A percentile compares a stretch with the other conserved stretches of the same genome.
Evolutionary conservation across 1,140 invertebrate species (phyloP).

Genomic region (Melanaphis sacchari): DNA sequence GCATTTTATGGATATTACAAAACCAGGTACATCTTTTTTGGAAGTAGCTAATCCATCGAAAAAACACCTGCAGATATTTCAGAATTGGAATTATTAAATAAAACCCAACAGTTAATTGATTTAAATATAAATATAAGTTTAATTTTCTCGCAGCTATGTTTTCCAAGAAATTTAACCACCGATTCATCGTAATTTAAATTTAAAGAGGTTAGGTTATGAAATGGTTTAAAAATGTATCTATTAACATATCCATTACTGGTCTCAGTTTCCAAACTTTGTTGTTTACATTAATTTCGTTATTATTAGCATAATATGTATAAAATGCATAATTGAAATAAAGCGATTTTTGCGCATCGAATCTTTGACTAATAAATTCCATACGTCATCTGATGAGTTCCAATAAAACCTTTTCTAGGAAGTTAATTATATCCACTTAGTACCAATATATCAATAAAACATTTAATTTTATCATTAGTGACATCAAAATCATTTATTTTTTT

Average conservation of each 20-base stretch:
- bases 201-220: slow-evolving; percentile 63
- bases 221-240: slow-evolving; percentile 64
- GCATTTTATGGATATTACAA: no score
- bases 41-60: no score
- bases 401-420: not conserved
- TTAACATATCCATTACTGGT: slow-evolving; percentile 60
- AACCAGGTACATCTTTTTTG: no score
- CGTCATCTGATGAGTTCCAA: slow-evolving; percentile 53
- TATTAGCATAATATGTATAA: slow-evolving; percentile 62
- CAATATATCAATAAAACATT: slow-evolving; percentile 30
- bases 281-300: slow-evolving; percentile 61
- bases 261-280: slow-evolving; percentile 63
- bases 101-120: no score
- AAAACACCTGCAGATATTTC: no score
- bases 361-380: slow-evolving; percentile 58
- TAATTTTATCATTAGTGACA: slow-evolving; percentile 58
- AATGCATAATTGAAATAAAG: slow-evolving; percentile 60
- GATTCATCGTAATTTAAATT: slow-evolving; percentile 64
- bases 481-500: not conserved
- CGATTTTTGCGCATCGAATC: slow-evolving; percentile 59
- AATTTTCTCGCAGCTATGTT: slow-evolving; percentile 64
- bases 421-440: not conserved
- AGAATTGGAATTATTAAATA: no score
- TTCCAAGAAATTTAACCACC: slow-evolving; percentile 67
- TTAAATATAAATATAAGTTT: no score